Percentiles rank a stretch among this genome's conserved stretches.
These are phyloP conservation scores for Micrasema minimum DNA, from an alignment of 1,140 invertebrate genomes.

Conservation along the genomic window DNA sequence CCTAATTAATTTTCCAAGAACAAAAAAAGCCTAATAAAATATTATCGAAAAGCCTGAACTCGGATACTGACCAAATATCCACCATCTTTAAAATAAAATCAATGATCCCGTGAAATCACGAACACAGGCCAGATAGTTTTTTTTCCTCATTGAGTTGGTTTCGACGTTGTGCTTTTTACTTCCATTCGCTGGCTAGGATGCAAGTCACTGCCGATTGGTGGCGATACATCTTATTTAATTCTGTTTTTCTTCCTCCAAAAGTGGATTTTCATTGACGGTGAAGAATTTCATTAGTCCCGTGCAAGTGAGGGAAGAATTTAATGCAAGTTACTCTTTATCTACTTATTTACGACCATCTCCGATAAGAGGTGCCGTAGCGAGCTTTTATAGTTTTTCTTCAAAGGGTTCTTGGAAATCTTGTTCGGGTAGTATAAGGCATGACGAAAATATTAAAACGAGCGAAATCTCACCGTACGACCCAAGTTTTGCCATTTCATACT, in stretches of 20 bases:
- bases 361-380: slow-evolving; percentile 30
- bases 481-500: slow-evolving; percentile 23
- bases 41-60: background rate
- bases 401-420: slow-evolving; percentile 33
- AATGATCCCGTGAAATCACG: too few relatives aligned
- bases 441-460: slow-evolving; percentile 33
- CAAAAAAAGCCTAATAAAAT: background rate
- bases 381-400: slow-evolving; percentile 36
- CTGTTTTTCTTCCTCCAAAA: background rate
- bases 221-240: slow-evolving; percentile 14
- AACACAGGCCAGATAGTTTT: too few relatives aligned
- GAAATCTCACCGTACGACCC: slow-evolving; percentile 10
- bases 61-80: too few relatives aligned
- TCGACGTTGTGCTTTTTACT: too few relatives aligned
- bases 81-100: too few relatives aligned
- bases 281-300: slow-evolving; percentile 37
- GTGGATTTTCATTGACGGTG: slow-evolving; percentile 9
- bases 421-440: slow-evolving; percentile 34
- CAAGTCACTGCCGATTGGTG: background rate
- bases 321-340: slow-evolving; percentile 38
- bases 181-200: background rate
- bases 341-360: slow-evolving; percentile 35
- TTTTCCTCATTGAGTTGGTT: too few relatives aligned
- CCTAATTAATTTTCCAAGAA: background rate
- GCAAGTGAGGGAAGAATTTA: slow-evolving; percentile 27